phyloP scores from a whole-genome alignment of 2,888 invertebrate species.

The Euzetes globulus region DNA sequence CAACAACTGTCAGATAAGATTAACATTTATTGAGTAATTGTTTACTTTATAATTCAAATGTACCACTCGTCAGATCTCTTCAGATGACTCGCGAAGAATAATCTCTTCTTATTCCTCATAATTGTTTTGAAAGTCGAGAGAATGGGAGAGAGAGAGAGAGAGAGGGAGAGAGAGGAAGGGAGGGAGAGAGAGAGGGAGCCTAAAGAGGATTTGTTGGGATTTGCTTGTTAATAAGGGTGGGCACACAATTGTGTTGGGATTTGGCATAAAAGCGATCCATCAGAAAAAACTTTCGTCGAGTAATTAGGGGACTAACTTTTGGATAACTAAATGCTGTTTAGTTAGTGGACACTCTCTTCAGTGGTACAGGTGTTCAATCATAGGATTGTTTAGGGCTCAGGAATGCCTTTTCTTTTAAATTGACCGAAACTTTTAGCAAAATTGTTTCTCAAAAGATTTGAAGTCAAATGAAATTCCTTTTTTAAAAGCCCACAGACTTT shows the following conservation, averaged over 20 bases:
- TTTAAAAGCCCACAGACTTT: neutral
- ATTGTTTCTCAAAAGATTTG: neutral
- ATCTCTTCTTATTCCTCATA: neutral
- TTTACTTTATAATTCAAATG: neutral
- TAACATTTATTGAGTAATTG: conserved; percentile 8
- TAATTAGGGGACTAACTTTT: neutral
- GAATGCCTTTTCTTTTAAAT: neutral
- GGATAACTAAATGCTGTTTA: neutral
- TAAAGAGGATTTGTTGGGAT: neutral
- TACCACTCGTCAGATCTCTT: neutral
- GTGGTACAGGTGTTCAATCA: conserved; percentile 15
- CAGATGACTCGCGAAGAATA: neutral
- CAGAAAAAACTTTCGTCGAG: neutral
- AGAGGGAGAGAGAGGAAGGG: no score
- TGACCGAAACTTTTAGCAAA: neutral
- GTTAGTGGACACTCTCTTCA: neutral
- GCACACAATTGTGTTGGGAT: no score
- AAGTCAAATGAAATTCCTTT: neutral
- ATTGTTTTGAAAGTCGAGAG: neutral
- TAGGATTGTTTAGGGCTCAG: neutral
- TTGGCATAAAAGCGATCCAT: neutral
- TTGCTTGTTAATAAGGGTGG: neutral
- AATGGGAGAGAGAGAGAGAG: no score
- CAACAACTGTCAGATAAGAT: conserved; percentile 2
- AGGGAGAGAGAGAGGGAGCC: no score